Base-by-base conservation (phyloP, 2,113 vertebrate genomes). In the Labrus mixtus region DNA sequence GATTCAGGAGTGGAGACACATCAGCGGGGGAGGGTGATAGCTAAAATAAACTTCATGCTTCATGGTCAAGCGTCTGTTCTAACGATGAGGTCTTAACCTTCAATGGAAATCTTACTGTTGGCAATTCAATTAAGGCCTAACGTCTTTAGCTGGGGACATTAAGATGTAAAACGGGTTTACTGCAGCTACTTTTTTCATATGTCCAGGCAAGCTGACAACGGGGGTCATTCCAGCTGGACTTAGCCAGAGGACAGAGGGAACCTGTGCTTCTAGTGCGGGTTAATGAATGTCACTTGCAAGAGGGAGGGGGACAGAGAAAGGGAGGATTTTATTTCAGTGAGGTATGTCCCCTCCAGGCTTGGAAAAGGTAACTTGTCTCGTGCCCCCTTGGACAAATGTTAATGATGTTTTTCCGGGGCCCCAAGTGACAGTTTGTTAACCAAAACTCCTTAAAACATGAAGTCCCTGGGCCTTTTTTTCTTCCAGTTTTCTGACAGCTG, bases 391-490 rank as follows among this genome's bases (percentile, higher is more conserved):
- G 69, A 66, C 81, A 85, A 87, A 83, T 48, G 45, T 83, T 92
- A 90, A 89, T 90, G 79, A 81, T 89, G 85, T 89, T 89, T 82
- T 79, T 54, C 78, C 39, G 33, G 65, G 64, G 81, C 73, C 79
- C 66, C 72, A 63, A 86, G 82, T 92, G 91, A 89, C 87, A 85
- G 83, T 83, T 87, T 85, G 84, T 90, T 88, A 78, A 78, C 72
- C 33, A 22, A 41, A 69, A 67, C 76, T 87, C 61, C 39, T 87
- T 82, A 88, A 73, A 84, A 83, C 29, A 10, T 57, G 16, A 66
- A 64, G 56, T 68, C 78, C 58, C 9, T n/a, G 1, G 37, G 58
- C 48, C 55, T 11, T n/a, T 10, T 41, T 41, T 41, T 8, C 10
- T 41, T 41, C 10, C 55, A 73, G 59, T 74, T 83, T 81, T 68